phyloP scores from a whole-genome alignment of 2,888 invertebrate species.

The Eupithecia centaureata region DNA sequence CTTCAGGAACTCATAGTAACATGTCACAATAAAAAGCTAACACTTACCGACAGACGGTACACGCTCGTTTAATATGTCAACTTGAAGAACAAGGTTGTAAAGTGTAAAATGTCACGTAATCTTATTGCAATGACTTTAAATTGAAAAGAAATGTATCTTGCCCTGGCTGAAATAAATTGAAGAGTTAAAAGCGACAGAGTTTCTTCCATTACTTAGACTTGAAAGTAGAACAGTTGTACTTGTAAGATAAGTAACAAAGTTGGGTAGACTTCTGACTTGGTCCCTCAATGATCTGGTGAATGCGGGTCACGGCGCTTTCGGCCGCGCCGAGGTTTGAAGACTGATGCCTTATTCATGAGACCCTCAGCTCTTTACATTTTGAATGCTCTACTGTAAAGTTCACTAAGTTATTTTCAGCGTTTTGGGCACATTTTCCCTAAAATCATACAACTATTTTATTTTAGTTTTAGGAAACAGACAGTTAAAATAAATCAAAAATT shows the following conservation, averaged over 20 bases:
- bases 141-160: not conserved
- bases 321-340: not conserved
- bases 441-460: no score
- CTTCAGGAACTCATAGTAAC: not conserved
- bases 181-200: not conserved
- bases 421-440: not conserved
- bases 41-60: not conserved
- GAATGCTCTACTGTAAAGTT: not conserved
- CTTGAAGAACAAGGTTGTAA: not conserved
- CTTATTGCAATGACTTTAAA: not conserved
- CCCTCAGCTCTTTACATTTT: not conserved
- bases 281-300: conserved; percentile 1
- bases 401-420: not conserved
- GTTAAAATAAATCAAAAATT: no score
- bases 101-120: not conserved
- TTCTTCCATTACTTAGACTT: not conserved
- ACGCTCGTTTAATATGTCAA: not conserved
- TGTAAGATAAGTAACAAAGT: not conserved
- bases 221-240: not conserved
- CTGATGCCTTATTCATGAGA: conserved; percentile 1
- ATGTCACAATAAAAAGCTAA: not conserved
- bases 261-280: not conserved
- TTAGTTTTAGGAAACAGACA: no score
- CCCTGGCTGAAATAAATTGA: not conserved
- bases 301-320: not conserved